Conservation (phyloP, 2,888 invertebrate genomes). For the Labia minor region DNA sequence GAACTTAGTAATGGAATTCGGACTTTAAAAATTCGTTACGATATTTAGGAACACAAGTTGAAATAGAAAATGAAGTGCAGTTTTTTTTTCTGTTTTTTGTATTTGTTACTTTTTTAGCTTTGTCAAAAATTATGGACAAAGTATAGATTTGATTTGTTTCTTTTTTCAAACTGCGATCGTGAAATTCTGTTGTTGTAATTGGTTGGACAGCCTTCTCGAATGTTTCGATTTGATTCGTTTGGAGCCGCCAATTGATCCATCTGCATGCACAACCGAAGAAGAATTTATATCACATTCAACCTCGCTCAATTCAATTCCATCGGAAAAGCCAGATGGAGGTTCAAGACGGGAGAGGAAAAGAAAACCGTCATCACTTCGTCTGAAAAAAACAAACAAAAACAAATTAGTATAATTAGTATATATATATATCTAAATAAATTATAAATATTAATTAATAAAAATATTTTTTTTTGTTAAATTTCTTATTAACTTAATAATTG, state of each 20-base stretch:
- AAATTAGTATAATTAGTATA: background rate
- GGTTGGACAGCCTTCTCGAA: background rate
- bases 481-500: too few relatives aligned
- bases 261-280: background rate
- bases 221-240: background rate
- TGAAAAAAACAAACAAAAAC: conserved; percentile 22
- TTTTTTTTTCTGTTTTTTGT: background rate
- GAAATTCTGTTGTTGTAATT: background rate
- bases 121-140: background rate
- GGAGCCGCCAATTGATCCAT: background rate
- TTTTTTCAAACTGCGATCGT: background rate
- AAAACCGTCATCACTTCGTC: conserved; percentile 25
- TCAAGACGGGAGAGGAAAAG: conserved; percentile 27
- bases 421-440: too few relatives aligned
- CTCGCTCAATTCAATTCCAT: conserved; percentile 28
- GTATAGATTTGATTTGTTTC: background rate
- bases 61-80: background rate
- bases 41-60: background rate
- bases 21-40: background rate
- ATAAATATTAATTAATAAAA: background rate
- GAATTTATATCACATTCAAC: conserved; percentile 29
- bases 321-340: conserved; percentile 30
- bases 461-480: too few relatives aligned
- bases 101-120: background rate
- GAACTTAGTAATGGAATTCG: background rate